Conservation (phyloP, 2,888 invertebrate species). For the Microplitis deprimator region DNA sequence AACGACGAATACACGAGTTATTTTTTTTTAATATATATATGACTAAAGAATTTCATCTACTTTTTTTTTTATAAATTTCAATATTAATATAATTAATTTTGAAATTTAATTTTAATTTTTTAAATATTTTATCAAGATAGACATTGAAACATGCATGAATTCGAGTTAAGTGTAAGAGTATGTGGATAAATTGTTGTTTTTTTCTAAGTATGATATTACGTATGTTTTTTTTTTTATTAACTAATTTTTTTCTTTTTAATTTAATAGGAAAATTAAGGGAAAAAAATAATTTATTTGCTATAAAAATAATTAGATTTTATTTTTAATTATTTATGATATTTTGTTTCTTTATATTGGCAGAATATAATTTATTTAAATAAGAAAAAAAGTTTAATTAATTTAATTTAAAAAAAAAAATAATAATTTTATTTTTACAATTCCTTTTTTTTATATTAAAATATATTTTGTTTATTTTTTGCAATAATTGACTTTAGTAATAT, state of each 20-base stretch:
- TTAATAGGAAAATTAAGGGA: conserved; percentile 43
- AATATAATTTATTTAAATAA: not conserved
- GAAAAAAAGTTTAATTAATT: not conserved
- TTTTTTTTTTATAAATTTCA: conserved; percentile 17
- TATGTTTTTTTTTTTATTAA: conserved; percentile 7
- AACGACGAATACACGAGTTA: conserved; percentile 21
- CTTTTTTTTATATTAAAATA: conserved; percentile 14
- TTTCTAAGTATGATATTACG: conserved; percentile 17
- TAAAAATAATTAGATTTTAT: conserved; percentile 53
- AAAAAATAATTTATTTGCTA: conserved; percentile 43
- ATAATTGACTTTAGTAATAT: conserved; percentile 70
- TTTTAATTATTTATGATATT: conserved; percentile 33
- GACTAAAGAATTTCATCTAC: conserved; percentile 17
- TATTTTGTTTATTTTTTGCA: conserved; percentile 40
- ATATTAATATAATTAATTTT: conserved; percentile 14
- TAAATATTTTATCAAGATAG: not conserved
- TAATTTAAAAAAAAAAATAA: conserved; percentile 21
- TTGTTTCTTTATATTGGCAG: conserved; percentile 38
- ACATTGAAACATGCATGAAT: not conserved
- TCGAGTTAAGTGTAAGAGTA: not conserved
- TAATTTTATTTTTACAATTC: conserved; percentile 20
- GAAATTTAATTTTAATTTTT: conserved; percentile 31
- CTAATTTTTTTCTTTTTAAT: conserved; percentile 27
- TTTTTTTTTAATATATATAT: conserved; percentile 12
- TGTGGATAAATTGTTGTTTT: not conserved